Evolutionary conservation across 1,140 invertebrate species (phyloP).

Genomic region (Drosophila setifemur): DNA sequence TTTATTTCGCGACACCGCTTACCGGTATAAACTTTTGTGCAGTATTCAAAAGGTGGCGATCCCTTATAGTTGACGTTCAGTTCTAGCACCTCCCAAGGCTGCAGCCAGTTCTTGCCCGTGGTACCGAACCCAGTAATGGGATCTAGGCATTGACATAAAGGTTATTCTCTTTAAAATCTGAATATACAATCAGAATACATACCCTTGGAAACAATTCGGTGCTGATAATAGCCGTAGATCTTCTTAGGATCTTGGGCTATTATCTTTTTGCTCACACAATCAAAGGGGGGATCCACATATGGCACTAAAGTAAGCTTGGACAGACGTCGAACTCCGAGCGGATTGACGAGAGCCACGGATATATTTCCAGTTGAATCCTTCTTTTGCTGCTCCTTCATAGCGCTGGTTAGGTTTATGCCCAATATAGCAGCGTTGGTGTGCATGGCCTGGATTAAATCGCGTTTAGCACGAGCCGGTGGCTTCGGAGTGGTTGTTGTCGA

Average conservation of each 20-base stretch:
- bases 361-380: slow-evolving; percentile 13
- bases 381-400: slow-evolving; percentile 57
- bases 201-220: slow-evolving; percentile 86
- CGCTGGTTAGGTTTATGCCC: slow-evolving; percentile 57
- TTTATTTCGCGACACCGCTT: background rate
- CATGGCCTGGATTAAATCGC: slow-evolving; percentile 63
- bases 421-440: slow-evolving; percentile 63
- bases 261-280: slow-evolving; percentile 85
- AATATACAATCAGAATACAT: slow-evolving; percentile 9
- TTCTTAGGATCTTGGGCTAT: slow-evolving; percentile 86
- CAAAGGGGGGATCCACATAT: slow-evolving; percentile 82
- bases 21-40: slow-evolving; percentile 84
- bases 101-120: slow-evolving; percentile 90
- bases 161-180: background rate
- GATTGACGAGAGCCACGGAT: slow-evolving; percentile 57
- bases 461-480: slow-evolving; percentile 44
- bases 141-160: slow-evolving; percentile 83
- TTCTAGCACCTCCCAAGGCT: slow-evolving; percentile 89
- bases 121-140: slow-evolving; percentile 87
- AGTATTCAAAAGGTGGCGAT: slow-evolving; percentile 87
- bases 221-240: slow-evolving; percentile 89
- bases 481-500: slow-evolving; percentile 37
- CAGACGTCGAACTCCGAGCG: slow-evolving; percentile 43
- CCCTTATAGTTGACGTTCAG: slow-evolving; percentile 89
- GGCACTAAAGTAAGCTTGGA: slow-evolving; percentile 22